Base-by-base conservation (phyloP, 1,140 invertebrate species). In the Antheraea pernyi region DNA sequence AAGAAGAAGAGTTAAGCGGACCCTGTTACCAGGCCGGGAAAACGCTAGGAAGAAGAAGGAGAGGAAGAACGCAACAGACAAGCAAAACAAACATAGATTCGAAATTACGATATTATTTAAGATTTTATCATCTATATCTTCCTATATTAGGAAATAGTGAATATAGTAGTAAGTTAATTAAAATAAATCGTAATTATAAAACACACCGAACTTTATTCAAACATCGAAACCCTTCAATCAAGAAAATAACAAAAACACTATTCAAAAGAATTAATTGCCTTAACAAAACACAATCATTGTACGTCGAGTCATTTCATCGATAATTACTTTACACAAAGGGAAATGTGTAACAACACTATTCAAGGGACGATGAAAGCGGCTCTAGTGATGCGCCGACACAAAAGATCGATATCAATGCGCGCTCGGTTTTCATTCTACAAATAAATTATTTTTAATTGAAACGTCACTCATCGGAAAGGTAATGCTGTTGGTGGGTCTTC, bases 401-500 rank as follows among this genome's bases (percentile, higher is more conserved):
- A 75, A 69, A 74, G 75, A 75, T 73, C 60, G 11, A 42, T 73
- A 74, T 77, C 75, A 73, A 73, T 53, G 60, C 46, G 46, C 46
- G 46, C 0, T 53, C 46, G 46, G 46, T 59, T 71, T 68, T 62
- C 36, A 65, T 69, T 70, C 72, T 73, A 74, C 22, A 79, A 79
- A 76, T 76, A 76, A 79, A 76, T 73, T 63, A 74, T 71, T 76
- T 78, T 79, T 76, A 74, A 79, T 79, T 74, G 69, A 76, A 71
- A 68, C 74, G 77, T 79, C 77, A 79, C 58, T 78, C 72, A 78
- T 36, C 58, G 65, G 67, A 61, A 66, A 22, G 68, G 68, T 59
- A 1, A 6, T 16, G 46, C 1, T 53, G 46, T 42, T 16, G 46
- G 46, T 16, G 46, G 46, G 9, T 53, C 11, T 53, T 53, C 13